Base-by-base conservation (phyloP, 1,140 invertebrate genomes). In the Mya arenaria region DNA sequence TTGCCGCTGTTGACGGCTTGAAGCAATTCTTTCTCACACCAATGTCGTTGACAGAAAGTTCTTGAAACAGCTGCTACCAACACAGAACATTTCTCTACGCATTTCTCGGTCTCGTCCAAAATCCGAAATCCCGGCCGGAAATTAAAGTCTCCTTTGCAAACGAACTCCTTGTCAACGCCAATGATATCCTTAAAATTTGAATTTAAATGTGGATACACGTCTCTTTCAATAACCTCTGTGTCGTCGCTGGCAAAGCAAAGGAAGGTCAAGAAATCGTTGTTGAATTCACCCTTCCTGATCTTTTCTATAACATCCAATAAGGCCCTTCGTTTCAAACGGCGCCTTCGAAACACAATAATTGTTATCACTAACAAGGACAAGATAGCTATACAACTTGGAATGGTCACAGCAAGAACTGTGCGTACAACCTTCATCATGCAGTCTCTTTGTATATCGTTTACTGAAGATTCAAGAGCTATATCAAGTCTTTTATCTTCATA, bases 101-200 rank as follows among this genome's bases (percentile, higher is more conserved):
- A 1, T 19, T 17, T 3, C 19, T 10, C 23, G 19, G 28, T 25
- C 36, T 71, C 68, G 30, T 52, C 56, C 8, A 34, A 48, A 1
- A 71, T 30, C 37, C 36, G 36, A 17, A 52, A 52, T 17, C 68
- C 68, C 15, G 68, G 68, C 0, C 41, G 48, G 19, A 71, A 55
- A 32, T 71, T 25, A 28, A 4, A 30, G 25, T 71, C 68, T 4
- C 68, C 68, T 15, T 41, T 71, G 23, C 23, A 55, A 17, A 71
- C 44, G 8, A 71, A 55, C 10, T 71, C 44, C 37, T 48, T 71
- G 25, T 71, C 68, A 3, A 55, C 41, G 0, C 68, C 68, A 41
- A 48, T 71, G 41, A 71, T 71, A n/a, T n/a, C 34, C n/a, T 71
- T 41, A 3, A 71, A 28, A 13, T 48, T 71, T 52, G 48, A 30